Evolutionary conservation across 2,113 vertebrate genomes (phyloP).

Genomic region (Tympanuchus pallidicinctus): DNA sequence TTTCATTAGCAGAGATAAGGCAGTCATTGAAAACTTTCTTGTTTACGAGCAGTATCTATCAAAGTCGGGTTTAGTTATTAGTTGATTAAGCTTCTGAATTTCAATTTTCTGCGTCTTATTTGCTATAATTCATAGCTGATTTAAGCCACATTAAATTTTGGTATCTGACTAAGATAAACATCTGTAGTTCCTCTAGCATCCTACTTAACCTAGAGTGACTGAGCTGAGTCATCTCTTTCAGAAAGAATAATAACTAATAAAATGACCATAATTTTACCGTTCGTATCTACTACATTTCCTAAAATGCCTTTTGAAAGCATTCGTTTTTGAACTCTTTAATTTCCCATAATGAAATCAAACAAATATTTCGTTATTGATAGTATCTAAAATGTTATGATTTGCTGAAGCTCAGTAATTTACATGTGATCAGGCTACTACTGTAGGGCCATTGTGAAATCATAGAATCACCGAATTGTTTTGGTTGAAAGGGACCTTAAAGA

Average conservation of each 20-base stretch:
- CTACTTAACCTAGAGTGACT: not conserved
- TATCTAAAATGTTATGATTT: not conserved
- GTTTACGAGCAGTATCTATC: not conserved
- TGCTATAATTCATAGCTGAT: not conserved
- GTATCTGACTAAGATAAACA: not conserved
- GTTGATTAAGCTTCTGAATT: not conserved
- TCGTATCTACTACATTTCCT: not conserved
- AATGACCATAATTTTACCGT: not conserved
- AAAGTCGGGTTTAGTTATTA: not conserved
- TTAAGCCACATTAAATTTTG: not conserved
- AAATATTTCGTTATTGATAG: not conserved
- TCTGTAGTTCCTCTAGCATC: not conserved
- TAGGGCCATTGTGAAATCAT: not conserved
- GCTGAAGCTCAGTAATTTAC: not conserved
- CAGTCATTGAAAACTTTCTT: not conserved
- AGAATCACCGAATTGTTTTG: not conserved
- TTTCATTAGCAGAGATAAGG: not conserved
- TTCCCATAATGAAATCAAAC: not conserved
- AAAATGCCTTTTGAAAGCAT: not conserved
- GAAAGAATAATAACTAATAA: not conserved
- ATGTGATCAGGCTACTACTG: not conserved
- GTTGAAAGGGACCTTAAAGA: not conserved
- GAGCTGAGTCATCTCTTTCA: not conserved
- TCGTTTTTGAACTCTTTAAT: not conserved
- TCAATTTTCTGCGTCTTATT: not conserved